phyloP scores from a whole-genome alignment of 2,113 vertebrate species.

The Petaurus breviceps region DNA sequence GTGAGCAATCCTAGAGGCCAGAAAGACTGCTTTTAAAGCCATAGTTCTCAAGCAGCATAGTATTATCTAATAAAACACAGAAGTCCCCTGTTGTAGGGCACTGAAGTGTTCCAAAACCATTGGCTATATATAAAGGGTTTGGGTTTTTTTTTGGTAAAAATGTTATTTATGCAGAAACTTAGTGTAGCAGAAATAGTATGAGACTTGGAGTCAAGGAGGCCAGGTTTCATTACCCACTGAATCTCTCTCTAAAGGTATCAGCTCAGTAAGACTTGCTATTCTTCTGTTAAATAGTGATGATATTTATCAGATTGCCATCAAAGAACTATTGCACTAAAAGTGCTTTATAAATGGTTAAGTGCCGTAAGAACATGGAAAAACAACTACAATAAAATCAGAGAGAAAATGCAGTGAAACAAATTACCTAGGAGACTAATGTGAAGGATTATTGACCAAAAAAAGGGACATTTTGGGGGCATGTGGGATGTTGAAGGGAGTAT shows the following conservation, averaged over 20 bases:
- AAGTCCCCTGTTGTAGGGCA: not conserved
- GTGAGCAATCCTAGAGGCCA: not conserved
- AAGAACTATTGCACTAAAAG: not conserved
- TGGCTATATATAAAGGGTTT: conserved; percentile 32
- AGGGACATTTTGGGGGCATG: not conserved
- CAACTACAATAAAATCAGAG: conserved; percentile 33
- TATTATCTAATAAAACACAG: conserved; percentile 1
- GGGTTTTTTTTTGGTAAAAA: too few relatives aligned
- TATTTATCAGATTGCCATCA: not conserved
- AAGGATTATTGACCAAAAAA: conserved; percentile 3
- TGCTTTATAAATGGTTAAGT: not conserved
- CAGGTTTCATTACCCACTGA: not conserved
- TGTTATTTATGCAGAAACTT: not conserved
- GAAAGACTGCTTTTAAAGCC: not conserved
- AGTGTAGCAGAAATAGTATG: not conserved
- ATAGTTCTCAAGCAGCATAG: not conserved
- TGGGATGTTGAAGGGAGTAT: not conserved
- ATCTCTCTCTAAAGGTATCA: not conserved
- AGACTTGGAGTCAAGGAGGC: not conserved
- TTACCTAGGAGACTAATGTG: not conserved
- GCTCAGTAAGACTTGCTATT: not conserved
- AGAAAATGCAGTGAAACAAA: not conserved
- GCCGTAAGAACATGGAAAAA: not conserved
- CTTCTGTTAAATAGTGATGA: not conserved
- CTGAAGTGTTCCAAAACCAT: not conserved